Evolutionary conservation across 1,140 invertebrate species (phyloP), one percentile per base, ranked within the genome.

Genomic region (Drosophila oshimai): DNA sequence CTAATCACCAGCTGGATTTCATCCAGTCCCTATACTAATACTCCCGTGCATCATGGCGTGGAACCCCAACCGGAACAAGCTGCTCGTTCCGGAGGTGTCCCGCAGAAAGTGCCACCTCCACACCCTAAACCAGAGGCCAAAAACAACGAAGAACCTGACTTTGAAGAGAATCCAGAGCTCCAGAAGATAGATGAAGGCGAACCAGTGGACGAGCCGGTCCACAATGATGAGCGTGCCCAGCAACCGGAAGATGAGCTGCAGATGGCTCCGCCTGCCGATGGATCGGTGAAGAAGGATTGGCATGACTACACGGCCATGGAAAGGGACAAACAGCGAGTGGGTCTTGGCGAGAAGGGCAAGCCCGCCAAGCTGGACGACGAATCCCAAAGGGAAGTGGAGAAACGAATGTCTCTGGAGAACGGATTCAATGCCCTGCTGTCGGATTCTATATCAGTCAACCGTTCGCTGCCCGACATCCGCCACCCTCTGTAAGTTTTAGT

Each of bases 351-450:
- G 71, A 92, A 94, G 64, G 97, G 97, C 2, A 91, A 92, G 39
- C 92, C 94, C 2, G 95, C 95, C 10, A 77, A 92, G 1, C 64
- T 93, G 49, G 95, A 97, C 49, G 93, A 97, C 65, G 92, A 94
- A 70, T 83, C 95, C 13, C 94, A 96, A 75, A 93, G 95, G 64
- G 95, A 95, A 45, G 96, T 60, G n/a, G 89, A 90, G 45, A 57
- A 50, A 0, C 68, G 34, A 7, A 71, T 88, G 45, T 90, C 89
- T 7, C 37, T 90, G 4, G 73, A 90, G 12, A 90, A 98, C 91
- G 97, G 97, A 2, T 97, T 98, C 84, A 98, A 99, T 92, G 95
- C 96, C 26, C 92, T 97, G 34, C 93, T 97, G 1, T 98, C 97
- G 89, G 96, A 98, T 90, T 95, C 95, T 91, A 98, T 99, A 74